These are phyloP conservation scores for Onychomys arenicola DNA, from an alignment of 2,797 vertebrate species.

Conservation along the genomic window DNA sequence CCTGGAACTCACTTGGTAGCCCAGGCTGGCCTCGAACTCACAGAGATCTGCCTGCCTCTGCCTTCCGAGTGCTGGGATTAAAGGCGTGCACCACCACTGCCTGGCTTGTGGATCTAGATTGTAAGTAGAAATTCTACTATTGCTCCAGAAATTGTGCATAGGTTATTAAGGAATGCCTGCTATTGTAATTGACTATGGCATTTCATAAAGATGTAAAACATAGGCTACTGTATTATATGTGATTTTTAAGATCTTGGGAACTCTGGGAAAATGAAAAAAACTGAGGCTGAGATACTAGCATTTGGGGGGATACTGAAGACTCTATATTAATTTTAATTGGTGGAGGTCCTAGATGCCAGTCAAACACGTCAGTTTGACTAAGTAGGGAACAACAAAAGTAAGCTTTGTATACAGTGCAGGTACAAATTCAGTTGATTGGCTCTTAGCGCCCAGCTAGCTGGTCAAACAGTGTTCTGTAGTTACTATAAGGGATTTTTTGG, in stretches of 20 bases:
- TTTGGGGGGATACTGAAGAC: not conserved
- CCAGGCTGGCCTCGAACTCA: too few relatives aligned
- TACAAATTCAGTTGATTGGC: not conserved
- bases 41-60: too few relatives aligned
- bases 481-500: not conserved
- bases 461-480: not conserved
- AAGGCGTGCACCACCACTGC: too few relatives aligned
- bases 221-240: not conserved
- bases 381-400: not conserved
- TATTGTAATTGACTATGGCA: not conserved
- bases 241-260: not conserved
- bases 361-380: not conserved
- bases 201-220: not conserved
- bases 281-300: not conserved
- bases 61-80: too few relatives aligned
- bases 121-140: not conserved
- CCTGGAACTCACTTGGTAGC: too few relatives aligned
- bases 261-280: not conserved
- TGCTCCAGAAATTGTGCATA: conserved; percentile 7
- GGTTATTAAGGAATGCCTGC: conserved; percentile 21
- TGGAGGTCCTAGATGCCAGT: not conserved
- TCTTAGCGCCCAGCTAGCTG: not conserved
- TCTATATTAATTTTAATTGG: not conserved
- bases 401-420: not conserved
- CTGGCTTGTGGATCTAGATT: too few relatives aligned